A percentile compares a stretch with the other conserved stretches of the same genome.
These are phyloP conservation scores for Philereme vetulata DNA, from an alignment of 2,888 invertebrate genomes.

Conservation along the genomic window DNA sequence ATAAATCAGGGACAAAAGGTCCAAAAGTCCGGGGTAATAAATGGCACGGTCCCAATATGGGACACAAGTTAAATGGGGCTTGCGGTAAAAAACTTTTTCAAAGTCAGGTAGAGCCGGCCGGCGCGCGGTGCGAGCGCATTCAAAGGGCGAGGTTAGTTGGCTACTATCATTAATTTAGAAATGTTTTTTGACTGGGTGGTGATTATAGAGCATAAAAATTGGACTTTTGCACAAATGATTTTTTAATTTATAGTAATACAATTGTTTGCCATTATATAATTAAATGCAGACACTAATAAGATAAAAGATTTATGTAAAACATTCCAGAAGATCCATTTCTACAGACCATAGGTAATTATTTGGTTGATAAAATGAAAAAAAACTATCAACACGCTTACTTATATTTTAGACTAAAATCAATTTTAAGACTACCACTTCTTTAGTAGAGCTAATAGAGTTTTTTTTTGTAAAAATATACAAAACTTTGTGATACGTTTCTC, in stretches of 20 bases:
- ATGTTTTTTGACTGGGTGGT: conserved; percentile 45
- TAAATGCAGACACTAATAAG: too few relatives aligned
- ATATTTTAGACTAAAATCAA: too few relatives aligned
- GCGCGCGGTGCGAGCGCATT: conserved; percentile 51
- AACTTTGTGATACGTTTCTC: too few relatives aligned
- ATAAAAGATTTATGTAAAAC: too few relatives aligned
- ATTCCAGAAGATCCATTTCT: too few relatives aligned
- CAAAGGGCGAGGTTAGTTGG: conserved; percentile 41
- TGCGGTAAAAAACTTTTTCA: conserved; percentile 55
- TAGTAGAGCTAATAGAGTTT: too few relatives aligned
- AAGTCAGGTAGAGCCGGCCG: conserved; percentile 51
- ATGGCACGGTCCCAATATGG: conserved; percentile 62
- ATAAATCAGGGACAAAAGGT: conserved; percentile 59
- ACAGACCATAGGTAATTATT: too few relatives aligned
- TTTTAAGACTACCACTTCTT: too few relatives aligned
- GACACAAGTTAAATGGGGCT: conserved; percentile 57
- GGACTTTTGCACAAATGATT: conserved; percentile 20
- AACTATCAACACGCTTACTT: too few relatives aligned
- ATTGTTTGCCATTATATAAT: background rate
- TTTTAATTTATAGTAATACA: background rate
- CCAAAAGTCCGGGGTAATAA: conserved; percentile 61
- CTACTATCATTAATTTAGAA: conserved; percentile 46
- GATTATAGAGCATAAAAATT: conserved; percentile 43
- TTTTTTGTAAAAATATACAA: too few relatives aligned
- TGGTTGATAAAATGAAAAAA: too few relatives aligned